Conservation (phyloP, 2,888 invertebrate genomes). For the Copidosoma aretas region DNA sequence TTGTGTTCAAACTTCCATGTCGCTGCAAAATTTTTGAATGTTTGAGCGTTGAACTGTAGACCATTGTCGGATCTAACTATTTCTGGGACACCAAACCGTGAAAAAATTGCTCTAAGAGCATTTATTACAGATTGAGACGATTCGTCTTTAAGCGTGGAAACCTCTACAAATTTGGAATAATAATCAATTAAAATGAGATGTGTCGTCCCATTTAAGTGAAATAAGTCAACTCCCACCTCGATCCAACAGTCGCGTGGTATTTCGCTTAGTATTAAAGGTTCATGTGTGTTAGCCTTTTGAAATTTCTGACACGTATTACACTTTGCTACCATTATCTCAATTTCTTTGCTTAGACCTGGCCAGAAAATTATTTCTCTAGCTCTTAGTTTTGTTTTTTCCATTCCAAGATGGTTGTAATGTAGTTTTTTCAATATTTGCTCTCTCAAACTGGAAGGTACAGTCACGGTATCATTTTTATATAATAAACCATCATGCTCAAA, state of each 20-base stretch:
- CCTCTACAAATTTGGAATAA: slow-evolving; percentile 41
- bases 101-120: slow-evolving; percentile 36
- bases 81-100: slow-evolving; percentile 36
- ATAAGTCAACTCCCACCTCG: slow-evolving; percentile 38
- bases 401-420: slow-evolving; percentile 47
- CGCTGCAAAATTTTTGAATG: slow-evolving; percentile 36
- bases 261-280: slow-evolving; percentile 37
- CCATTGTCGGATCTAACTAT: slow-evolving; percentile 40
- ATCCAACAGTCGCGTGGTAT: slow-evolving; percentile 39
- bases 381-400: slow-evolving; percentile 44
- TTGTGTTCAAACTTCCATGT: slow-evolving; percentile 33
- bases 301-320: slow-evolving; percentile 40
- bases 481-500: slow-evolving; percentile 32
- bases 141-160: slow-evolving; percentile 26
- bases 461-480: slow-evolving; percentile 34
- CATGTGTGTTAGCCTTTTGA: slow-evolving; percentile 27
- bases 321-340: slow-evolving; percentile 39
- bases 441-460: slow-evolving; percentile 43
- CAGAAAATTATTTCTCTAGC: slow-evolving; percentile 46
- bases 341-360: slow-evolving; percentile 45
- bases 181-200: slow-evolving; percentile 41
- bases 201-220: slow-evolving; percentile 30
- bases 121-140: slow-evolving; percentile 27
- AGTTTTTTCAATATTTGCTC: slow-evolving; percentile 43
- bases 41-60: slow-evolving; percentile 33